Evolutionary conservation across 2,888 invertebrate species (phyloP).

Genomic region (Malthinus flaveolus): DNA sequence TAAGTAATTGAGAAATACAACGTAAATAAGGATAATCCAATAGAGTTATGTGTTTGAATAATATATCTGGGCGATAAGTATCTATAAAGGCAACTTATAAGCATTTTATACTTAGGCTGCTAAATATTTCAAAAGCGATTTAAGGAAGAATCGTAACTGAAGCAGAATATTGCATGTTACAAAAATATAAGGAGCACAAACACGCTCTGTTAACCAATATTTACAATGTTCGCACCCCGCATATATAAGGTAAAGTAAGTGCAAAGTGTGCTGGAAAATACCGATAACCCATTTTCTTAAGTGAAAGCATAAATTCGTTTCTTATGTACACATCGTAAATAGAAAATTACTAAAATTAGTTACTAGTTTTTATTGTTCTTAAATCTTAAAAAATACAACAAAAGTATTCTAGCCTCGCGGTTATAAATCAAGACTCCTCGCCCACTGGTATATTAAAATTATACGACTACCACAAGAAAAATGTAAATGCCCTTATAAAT

Average conservation of each 20-base stretch:
- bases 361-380: conserved; percentile 12
- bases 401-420: conserved; percentile 27
- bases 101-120: conserved; percentile 11
- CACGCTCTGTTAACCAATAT: conserved; percentile 49
- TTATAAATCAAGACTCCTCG: conserved; percentile 34
- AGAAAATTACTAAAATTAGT: conserved; percentile 13
- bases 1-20: too few relatives aligned
- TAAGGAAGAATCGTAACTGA: conserved; percentile 24
- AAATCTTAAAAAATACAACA: conserved; percentile 6
- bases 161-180: conserved; percentile 41
- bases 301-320: conserved; percentile 30
- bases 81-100: conserved; percentile 1
- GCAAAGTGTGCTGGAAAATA: conserved; percentile 31
- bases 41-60: too few relatives aligned
- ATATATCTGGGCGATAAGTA: neutral
- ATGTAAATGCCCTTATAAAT: conserved; percentile 44
- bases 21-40: too few relatives aligned
- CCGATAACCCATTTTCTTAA: conserved; percentile 30
- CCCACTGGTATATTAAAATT: conserved; percentile 39
- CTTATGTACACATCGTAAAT: conserved; percentile 27
- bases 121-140: conserved; percentile 19
- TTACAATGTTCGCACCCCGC: conserved; percentile 47
- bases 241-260: conserved; percentile 41
- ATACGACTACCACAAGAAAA: conserved; percentile 40
- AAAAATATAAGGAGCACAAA: conserved; percentile 46